Conservation (phyloP, 2,797 vertebrate genomes). For the Xenopus petersii region DNA sequence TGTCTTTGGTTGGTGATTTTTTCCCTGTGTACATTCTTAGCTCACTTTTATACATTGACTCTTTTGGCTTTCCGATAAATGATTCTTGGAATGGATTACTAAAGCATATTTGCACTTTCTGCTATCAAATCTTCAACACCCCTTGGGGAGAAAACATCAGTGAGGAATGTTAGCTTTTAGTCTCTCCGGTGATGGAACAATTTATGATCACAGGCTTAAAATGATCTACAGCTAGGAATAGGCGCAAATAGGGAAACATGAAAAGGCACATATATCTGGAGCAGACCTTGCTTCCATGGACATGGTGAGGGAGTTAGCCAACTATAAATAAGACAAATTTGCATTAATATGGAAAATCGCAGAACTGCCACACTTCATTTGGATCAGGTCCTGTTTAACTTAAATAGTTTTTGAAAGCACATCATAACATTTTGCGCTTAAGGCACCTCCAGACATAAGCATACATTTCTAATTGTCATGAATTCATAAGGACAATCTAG, state of each 20-base stretch:
- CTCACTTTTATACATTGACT: conserved; percentile 64
- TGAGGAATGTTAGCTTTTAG: conserved; percentile 64
- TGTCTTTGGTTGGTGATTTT: conserved; percentile 63
- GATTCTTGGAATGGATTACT: conserved; percentile 66
- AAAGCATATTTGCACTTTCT: conserved; percentile 70
- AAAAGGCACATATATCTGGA: conserved; percentile 21
- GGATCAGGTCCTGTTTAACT: conserved; percentile 48
- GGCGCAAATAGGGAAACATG: conserved; percentile 50
- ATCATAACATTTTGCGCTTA: conserved; percentile 50
- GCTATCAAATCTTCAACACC: conserved; percentile 69
- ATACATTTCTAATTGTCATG: conserved; percentile 24
- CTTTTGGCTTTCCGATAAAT: conserved; percentile 68
- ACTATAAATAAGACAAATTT: conserved; percentile 48
- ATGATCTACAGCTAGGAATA: conserved; percentile 61
- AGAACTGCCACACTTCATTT: conserved; percentile 51
- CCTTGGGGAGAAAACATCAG: conserved; percentile 60
- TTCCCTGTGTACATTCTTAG: conserved; percentile 64
- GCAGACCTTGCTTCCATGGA: conserved; percentile 39
- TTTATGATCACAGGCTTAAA: conserved; percentile 64
- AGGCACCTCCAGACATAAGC: conserved; percentile 39
- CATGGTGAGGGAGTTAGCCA: not conserved
- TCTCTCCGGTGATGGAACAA: conserved; percentile 65
- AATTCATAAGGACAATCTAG: conserved; percentile 1
- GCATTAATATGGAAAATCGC: conserved; percentile 27
- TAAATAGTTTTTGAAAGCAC: conserved; percentile 40